A percentile compares a stretch with the other conserved stretches of the same genome.
These are phyloP conservation scores for Scomber scombrus DNA, from an alignment of 2,113 vertebrate species.

Conservation along the genomic window DNA sequence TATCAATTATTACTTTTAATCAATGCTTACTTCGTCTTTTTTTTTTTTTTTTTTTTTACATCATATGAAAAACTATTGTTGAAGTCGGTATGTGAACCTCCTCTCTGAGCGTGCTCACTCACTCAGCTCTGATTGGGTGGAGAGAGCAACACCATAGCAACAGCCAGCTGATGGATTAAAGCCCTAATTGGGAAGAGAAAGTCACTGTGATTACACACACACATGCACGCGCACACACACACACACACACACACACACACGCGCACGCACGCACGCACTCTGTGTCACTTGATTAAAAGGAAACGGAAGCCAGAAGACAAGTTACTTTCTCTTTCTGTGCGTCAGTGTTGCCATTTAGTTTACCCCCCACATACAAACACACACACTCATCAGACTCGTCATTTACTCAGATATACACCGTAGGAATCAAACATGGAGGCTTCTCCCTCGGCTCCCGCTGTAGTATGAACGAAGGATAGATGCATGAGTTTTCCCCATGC, in stretches of 20 bases:
- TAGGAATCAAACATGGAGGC: conserved; percentile 60
- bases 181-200: conserved; percentile 72
- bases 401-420: conserved; percentile 34
- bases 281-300: conserved; percentile 63
- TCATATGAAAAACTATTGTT: conserved; percentile 17
- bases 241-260: conserved; percentile 15
- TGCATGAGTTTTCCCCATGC: conserved; percentile 48
- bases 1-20: neutral
- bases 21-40: neutral
- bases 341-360: conserved; percentile 15
- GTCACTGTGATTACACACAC: conserved; percentile 66
- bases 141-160: conserved; percentile 71
- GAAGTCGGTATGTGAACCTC: conserved; percentile 31
- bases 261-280: neutral
- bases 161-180: conserved; percentile 80
- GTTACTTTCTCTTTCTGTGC: conserved; percentile 44
- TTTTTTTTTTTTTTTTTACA: conserved; percentile 12
- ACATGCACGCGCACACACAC: conserved; percentile 4
- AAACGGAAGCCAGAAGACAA: conserved; percentile 42
- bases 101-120: conserved; percentile 46
- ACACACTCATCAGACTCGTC: conserved; percentile 29
- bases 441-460: conserved; percentile 20
- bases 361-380: conserved; percentile 3
- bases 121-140: conserved; percentile 56
- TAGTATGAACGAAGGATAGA: conserved; percentile 25